Evolutionary conservation across 2,797 vertebrate species (phyloP), one percentile per base, ranked within the genome.

Genomic region (Champsocephalus esox): DNA sequence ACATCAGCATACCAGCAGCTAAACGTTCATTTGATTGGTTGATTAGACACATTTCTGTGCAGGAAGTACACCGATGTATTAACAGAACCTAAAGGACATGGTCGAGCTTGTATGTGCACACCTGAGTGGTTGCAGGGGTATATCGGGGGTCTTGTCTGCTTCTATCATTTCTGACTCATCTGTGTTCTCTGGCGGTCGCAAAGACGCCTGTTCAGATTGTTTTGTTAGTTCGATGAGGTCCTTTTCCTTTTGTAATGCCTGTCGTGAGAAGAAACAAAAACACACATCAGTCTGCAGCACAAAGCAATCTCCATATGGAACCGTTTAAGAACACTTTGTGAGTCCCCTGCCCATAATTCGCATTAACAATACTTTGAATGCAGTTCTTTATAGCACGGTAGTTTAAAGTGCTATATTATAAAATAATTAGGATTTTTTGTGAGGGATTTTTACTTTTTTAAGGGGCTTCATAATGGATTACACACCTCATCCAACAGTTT

Each of bases 401-500:
- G 28, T 28, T 28, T 5, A 28, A 28, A 28, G 28, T 28, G 28
- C 28, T 28, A 28, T 28, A 28, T 28, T 28, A 28, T 28, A 28
- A 28, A 28, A 28, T 28, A 28, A 28, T 28, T 28, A 28, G 28
- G 1, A 28, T 28, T 28, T 44, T 52, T 43, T 17, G 54, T 14
- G 7, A 50, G 12, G 19, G 1, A 43, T 9, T 32, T 17, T 13
- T 24, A 34, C 16, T 28, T 28, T 28, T 38, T 38, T 9, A 38
- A 38, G 8, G 6, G 9, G 8, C 7, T 38, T 38, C 34, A 38
- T 38, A 38, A 38, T 38, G 8, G 9, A 38, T 2, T 16, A 55
- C 95, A 88, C 52, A 98, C 97, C 95, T 96, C 95, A 46, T 97
- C 94, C 83, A 98, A 70, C 58, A 98, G 89, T 57, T 93, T 92